Evolutionary conservation across 1,140 invertebrate species (phyloP).

Genomic region (Platyscapa corneri): DNA sequence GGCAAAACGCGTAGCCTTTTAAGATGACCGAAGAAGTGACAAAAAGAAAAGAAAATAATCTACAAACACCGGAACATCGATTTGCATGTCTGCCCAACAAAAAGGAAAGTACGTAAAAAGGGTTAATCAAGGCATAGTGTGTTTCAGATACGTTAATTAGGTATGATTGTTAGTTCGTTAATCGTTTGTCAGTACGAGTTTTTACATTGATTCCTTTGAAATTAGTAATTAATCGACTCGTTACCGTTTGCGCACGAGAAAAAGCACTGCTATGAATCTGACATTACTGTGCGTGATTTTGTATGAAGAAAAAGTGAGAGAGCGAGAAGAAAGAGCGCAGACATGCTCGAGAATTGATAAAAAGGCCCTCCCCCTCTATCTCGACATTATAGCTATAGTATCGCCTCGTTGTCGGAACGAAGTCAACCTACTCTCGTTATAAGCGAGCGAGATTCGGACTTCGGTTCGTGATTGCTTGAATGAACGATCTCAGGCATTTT

Average conservation of each 20-base stretch:
- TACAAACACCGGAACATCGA: conserved; percentile 24
- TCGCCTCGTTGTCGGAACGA: neutral
- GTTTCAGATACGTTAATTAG: conserved; percentile 37
- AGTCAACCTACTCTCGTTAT: conserved; percentile 23
- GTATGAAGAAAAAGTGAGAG: neutral
- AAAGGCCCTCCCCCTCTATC: neutral
- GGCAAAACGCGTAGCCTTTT: neutral
- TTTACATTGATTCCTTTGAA: conserved; percentile 30
- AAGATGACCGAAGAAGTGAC: conserved; percentile 22
- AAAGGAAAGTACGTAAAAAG: neutral
- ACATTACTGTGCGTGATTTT: neutral
- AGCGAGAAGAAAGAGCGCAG: neutral
- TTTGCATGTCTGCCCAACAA: neutral
- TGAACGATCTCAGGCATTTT: conserved; percentile 9
- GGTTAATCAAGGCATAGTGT: conserved; percentile 4
- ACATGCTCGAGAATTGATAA: conserved; percentile 12
- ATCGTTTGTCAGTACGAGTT: neutral
- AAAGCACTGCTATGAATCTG: neutral
- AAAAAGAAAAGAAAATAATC: conserved; percentile 11
- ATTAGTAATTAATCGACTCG: conserved; percentile 41
- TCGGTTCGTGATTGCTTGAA: conserved; percentile 7
- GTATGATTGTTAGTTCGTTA: neutral
- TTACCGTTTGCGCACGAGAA: neutral
- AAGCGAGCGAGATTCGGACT: neutral
- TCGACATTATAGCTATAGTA: neutral